Base-by-base conservation (phyloP, 2,113 vertebrate genomes). In the Helogale parvula region DNA sequence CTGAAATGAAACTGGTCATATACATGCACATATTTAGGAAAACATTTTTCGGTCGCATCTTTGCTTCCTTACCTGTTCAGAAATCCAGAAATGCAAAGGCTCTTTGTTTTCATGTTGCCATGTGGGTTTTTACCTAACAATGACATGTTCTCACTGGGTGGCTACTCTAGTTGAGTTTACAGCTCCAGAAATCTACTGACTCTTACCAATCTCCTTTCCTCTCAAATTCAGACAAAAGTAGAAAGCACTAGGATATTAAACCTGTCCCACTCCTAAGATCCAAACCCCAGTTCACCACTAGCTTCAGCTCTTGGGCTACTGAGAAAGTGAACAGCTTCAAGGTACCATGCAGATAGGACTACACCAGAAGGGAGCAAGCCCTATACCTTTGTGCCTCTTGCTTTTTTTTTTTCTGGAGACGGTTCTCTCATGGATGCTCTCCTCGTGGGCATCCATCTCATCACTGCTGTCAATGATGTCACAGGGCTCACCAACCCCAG, bases 371-470 rank as follows among this genome's bases (percentile, higher is more conserved):
- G 65, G 1, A 81, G 33, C 21, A 84, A 47, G 45, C 52, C 21
- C 45, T 31, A 13, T 98, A 99, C 99, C 99, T 99, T 99, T 99
- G 98, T 99, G 99, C 85, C 99, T 99, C 98, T 99, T 99, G 98
- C 99, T 99, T 97, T 99, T 99, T 99, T 99, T 99, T 98, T 99
- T 99, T 71, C 98, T 99, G 7, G 98, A 98, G 1, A 98, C 94
- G 79, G 99, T 98, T 94, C 96, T 98, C 82, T 99, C 99, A 0
- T 66, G 97, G 92, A 97, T 95, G 54, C 92, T 98, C 77, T 99
- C 99, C 90, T 99, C 99, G 88, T 99, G 99, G 0, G 98, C 98
- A 16, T 99, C 99, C 93, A 98, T 98, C 96, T 99, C 99, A 93
- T 99, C 99, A 0, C 99, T 99, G 98, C 99, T 99, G 84, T 99